Conservation (phyloP, 2,797 vertebrate species). For the Pterois miles region DNA sequence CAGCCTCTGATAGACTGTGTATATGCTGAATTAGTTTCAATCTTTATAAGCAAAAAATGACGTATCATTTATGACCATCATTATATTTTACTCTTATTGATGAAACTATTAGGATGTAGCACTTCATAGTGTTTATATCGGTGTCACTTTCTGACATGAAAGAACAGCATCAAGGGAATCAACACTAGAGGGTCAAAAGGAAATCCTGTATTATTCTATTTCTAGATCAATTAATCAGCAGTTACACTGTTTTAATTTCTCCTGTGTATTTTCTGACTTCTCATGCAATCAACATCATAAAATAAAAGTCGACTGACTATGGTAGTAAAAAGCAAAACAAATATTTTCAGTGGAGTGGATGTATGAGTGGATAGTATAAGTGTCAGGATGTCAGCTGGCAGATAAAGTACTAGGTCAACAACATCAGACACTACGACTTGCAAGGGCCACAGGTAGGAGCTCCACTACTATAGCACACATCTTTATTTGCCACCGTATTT, state of each 20-base stretch:
- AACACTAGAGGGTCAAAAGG: neutral
- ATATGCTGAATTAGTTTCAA: neutral
- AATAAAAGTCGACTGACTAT: neutral
- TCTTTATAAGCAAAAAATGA: neutral
- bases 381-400: neutral
- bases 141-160: neutral
- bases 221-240: neutral
- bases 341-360: neutral
- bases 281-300: neutral
- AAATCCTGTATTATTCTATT: neutral
- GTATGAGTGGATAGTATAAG: neutral
- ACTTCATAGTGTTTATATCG: constrained; percentile 17
- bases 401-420: neutral
- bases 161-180: neutral
- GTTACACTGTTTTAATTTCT: neutral
- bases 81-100: constrained; percentile 14
- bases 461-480: constrained; percentile 6
- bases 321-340: neutral
- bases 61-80: neutral
- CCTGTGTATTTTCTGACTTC: neutral
- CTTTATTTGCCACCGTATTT: constrained; percentile 7
- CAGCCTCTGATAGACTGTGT: no score
- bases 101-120: neutral
- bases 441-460: constrained; percentile 11
- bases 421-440: neutral